Evolutionary conservation across 2,113 vertebrate genomes (phyloP).

Genomic region (Mirounga angustirostris): DNA sequence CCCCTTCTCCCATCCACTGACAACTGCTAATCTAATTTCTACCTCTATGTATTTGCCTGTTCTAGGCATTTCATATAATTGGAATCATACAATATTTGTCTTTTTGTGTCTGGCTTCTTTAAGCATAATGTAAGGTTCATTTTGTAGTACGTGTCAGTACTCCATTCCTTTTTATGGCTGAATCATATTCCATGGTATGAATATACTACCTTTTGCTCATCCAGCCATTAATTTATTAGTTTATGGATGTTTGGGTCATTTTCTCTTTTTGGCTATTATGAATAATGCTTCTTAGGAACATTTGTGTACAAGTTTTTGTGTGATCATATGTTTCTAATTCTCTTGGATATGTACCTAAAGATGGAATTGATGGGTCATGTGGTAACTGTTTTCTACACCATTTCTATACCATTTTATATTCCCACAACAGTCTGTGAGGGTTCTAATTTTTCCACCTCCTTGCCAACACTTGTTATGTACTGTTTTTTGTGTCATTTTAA

Average conservation of each 20-base stretch:
- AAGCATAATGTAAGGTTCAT: no score
- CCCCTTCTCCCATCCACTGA: neutral
- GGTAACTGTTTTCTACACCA: neutral
- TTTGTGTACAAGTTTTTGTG: neutral
- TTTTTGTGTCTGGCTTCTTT: neutral
- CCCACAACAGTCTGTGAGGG: neutral
- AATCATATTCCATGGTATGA: neutral
- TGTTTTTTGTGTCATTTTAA: neutral
- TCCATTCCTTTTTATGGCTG: neutral
- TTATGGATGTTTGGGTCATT: neutral
- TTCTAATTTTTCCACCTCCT: neutral
- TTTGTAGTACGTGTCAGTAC: neutral
- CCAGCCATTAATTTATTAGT: neutral
- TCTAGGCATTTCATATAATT: neutral
- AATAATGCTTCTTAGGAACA: neutral
- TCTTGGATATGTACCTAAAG: neutral
- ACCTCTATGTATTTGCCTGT: neutral
- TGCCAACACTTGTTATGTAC: neutral
- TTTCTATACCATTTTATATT: neutral
- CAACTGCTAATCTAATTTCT: neutral
- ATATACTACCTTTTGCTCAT: neutral
- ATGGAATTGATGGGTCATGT: neutral
- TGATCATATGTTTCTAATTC: neutral
- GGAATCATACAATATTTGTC: neutral
- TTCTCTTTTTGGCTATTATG: neutral